Base-by-base conservation (phyloP, 2,888 invertebrate genomes). In the Diarsia brunnea region DNA sequence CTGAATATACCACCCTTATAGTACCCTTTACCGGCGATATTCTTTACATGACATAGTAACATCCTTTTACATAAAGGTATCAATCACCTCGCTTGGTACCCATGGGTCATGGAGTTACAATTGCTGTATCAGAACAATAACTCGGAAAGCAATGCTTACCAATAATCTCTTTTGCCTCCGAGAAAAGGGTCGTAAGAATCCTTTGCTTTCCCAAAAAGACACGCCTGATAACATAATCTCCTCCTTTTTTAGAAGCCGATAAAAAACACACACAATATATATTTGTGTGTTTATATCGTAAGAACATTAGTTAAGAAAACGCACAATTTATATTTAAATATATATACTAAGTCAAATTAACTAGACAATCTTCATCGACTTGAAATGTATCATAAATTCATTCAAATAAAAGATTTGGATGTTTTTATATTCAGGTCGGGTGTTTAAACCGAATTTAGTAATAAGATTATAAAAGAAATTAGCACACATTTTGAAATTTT, bases 391-490 rank as follows among this genome's bases (percentile, higher is more conserved):
- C 2, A 58, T 19, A 27, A 27, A 58, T 14, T 12, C 11, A n/a
- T 14, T 16, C 1, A 27, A 24, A 55, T 0, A 55, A 55, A 55
- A 16, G 11, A 0, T 2, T 12, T 55, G 24, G 14, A 21, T 21
- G n/a, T n/a, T 43, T 38, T 43, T n/a, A 7, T 14, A 63, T 14
- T 63, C 43, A n/a, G 14, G n/a, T 43, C 43, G n/a, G 27, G 65
- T 69, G 55, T 73, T 78, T 55, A 14, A 58, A 58, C 45, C 69
- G 38, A 38, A 60, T 58, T 73, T 31, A 58, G 58, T 58, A 12
- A n/a, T 38, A 0, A 45, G 11, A 24, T 38, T 21, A n/a, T 2
- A n/a, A 10, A 70, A 38, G 1, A 24, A 67, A 43, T 8, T 11
- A 21, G 67, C 11, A 43, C 16, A n/a, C 11, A 60, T 31, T 31